Conservation (phyloP, 2,797 vertebrate genomes). For the Pyrocephalus nanus region DNA sequence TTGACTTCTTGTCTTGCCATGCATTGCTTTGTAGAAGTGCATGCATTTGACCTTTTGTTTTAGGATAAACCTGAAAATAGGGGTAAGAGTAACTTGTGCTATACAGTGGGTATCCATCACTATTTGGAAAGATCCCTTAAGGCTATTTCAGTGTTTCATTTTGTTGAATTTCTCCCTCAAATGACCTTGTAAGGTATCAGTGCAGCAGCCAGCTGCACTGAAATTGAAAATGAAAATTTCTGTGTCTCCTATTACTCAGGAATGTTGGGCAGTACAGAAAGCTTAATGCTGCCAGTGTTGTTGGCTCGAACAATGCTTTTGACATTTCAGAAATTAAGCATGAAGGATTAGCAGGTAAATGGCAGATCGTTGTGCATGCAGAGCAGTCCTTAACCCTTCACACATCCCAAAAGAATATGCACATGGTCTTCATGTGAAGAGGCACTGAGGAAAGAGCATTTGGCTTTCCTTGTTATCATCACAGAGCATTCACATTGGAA, state of each 20-base stretch:
- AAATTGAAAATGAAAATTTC: slow-evolving; percentile 42
- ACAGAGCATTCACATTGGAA: background rate
- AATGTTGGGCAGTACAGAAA: slow-evolving; percentile 16
- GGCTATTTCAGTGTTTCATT: slow-evolving; percentile 1
- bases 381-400: slow-evolving; percentile 44
- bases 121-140: background rate
- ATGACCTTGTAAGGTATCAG: background rate
- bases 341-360: slow-evolving; percentile 52
- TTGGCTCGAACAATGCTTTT: slow-evolving; percentile 54
- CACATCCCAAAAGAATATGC: background rate
- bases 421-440: background rate
- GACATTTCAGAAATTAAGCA: slow-evolving; percentile 44
- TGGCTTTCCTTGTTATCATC: background rate
- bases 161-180: slow-evolving; percentile 1
- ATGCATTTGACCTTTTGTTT: background rate
- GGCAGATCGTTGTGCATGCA: background rate
- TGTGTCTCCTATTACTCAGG: slow-evolving; percentile 45
- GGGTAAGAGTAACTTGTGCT: background rate
- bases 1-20: background rate
- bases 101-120: background rate
- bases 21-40: background rate
- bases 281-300: slow-evolving; percentile 16
- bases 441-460: background rate
- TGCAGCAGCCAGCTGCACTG: background rate
- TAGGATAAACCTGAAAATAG: background rate